phyloP scores from a whole-genome alignment of 2,797 vertebrate species.

The Aeoliscus strigatus region DNA sequence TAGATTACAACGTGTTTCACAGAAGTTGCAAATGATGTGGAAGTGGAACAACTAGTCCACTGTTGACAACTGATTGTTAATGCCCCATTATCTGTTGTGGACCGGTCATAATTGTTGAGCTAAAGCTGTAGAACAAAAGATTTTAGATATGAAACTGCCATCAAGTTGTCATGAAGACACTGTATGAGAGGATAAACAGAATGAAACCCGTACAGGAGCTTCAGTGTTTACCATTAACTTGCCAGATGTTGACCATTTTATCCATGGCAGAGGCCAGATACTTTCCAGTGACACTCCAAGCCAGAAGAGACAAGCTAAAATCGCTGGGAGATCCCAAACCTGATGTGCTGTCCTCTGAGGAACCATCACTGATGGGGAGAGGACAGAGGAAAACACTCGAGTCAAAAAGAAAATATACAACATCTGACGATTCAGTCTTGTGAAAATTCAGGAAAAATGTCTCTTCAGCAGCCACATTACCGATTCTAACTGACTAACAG shows the following conservation, averaged over 20 bases:
- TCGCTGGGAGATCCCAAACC: conserved; percentile 86
- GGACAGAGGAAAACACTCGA: background rate
- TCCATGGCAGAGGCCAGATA: conserved; percentile 92
- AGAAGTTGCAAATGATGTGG: no score
- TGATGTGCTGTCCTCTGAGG: conserved; percentile 76
- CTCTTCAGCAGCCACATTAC: no score
- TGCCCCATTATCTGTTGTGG: no score
- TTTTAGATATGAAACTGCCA: no score
- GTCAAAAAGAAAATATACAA: background rate
- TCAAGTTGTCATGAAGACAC: background rate
- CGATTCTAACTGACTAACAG: no score
- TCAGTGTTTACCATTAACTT: conserved; percentile 85
- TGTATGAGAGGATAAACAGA: background rate
- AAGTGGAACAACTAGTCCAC: no score
- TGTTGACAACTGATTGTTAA: no score
- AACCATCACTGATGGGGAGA: conserved; percentile 78
- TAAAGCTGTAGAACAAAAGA: no score
- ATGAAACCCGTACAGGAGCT: background rate
- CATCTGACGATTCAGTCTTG: conserved; percentile 3
- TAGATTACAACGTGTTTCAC: no score
- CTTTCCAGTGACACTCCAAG: conserved; percentile 92
- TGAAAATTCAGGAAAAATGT: no score
- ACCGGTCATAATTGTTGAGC: no score
- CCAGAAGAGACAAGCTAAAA: conserved; percentile 82
- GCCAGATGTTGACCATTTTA: conserved; percentile 97